Conservation (phyloP, 2,888 invertebrate species). For the Drosophila meridionalis region DNA sequence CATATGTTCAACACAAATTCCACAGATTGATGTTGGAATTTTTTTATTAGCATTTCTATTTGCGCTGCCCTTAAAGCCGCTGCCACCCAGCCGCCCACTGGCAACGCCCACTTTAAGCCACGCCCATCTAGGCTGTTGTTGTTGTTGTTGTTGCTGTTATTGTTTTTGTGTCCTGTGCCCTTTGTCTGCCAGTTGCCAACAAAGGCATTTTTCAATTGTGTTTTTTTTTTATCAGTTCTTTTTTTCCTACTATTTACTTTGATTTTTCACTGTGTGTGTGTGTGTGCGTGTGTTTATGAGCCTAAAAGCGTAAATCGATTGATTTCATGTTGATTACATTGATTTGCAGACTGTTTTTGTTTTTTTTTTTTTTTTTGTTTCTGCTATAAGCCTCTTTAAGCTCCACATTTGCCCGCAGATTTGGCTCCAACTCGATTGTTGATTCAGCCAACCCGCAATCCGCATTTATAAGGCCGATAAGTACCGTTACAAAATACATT, state of each 20-base stretch:
- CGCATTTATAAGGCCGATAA: slow-evolving; percentile 2
- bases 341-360: slow-evolving; percentile 52
- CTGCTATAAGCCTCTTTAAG: slow-evolving; percentile 44
- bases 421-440: background rate
- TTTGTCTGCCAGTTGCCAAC: slow-evolving; percentile 70
- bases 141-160: slow-evolving; percentile 19
- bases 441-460: slow-evolving; percentile 3
- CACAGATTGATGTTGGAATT: slow-evolving; percentile 82
- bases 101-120: slow-evolving; percentile 23
- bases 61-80: slow-evolving; percentile 40
- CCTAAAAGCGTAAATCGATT: slow-evolving; percentile 61
- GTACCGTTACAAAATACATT: background rate
- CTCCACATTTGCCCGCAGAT: slow-evolving; percentile 14
- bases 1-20: slow-evolving; percentile 80
- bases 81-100: background rate
- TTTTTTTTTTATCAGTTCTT: slow-evolving; percentile 28
- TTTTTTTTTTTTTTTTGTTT: background rate
- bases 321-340: slow-evolving; percentile 77
- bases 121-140: slow-evolving; percentile 30
- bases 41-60: slow-evolving; percentile 82
- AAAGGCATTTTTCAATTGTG: slow-evolving; percentile 81
- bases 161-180: slow-evolving; percentile 47
- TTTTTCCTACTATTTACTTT: slow-evolving; percentile 33
- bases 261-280: slow-evolving; percentile 28
- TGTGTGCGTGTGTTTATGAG: slow-evolving; percentile 15